A percentile compares a stretch with the other conserved stretches of the same genome.
phyloP scores from a whole-genome alignment of 1,140 invertebrate species.

The Drosophila willistoni region DNA sequence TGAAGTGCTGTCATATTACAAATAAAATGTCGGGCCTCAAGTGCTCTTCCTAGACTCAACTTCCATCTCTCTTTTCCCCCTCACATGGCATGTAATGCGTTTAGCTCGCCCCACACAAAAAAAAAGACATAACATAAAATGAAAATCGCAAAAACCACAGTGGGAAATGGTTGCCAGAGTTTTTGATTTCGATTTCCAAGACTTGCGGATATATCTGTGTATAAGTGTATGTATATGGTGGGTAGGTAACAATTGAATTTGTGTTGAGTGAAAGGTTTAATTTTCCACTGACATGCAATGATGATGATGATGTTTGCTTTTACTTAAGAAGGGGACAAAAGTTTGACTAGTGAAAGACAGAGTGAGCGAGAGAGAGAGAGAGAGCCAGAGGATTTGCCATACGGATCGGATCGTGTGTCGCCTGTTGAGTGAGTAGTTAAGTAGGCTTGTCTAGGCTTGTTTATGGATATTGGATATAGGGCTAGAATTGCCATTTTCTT shows the following conservation, averaged over 20 bases:
- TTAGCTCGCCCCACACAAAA: constrained; percentile 50
- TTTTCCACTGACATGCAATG: constrained; percentile 67
- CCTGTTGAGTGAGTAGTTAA: constrained; percentile 70
- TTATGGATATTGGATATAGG: constrained; percentile 44
- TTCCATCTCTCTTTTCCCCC: background rate
- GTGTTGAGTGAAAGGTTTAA: constrained; percentile 72
- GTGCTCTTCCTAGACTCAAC: constrained; percentile 30
- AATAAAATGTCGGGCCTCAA: constrained; percentile 68
- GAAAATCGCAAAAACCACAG: constrained; percentile 33
- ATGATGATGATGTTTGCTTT: constrained; percentile 11
- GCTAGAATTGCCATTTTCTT: constrained; percentile 64
- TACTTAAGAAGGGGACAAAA: background rate
- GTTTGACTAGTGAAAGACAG: no score
- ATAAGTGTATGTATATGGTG: background rate
- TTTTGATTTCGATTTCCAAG: constrained; percentile 69
- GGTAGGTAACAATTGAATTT: constrained; percentile 54
- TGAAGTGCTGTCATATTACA: constrained; percentile 74
- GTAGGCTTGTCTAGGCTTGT: constrained; percentile 69
- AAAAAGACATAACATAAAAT: constrained; percentile 4
- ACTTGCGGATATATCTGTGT: constrained; percentile 7
- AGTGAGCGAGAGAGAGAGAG: background rate
- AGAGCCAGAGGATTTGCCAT: constrained; percentile 10
- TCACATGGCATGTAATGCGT: constrained; percentile 56
- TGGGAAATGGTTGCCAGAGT: constrained; percentile 34
- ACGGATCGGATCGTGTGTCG: constrained; percentile 48